A percentile compares a stretch with the other conserved stretches of the same genome.
Evolutionary conservation across 2,888 invertebrate species (phyloP).

Genomic region (Drosophila borealis): DNA sequence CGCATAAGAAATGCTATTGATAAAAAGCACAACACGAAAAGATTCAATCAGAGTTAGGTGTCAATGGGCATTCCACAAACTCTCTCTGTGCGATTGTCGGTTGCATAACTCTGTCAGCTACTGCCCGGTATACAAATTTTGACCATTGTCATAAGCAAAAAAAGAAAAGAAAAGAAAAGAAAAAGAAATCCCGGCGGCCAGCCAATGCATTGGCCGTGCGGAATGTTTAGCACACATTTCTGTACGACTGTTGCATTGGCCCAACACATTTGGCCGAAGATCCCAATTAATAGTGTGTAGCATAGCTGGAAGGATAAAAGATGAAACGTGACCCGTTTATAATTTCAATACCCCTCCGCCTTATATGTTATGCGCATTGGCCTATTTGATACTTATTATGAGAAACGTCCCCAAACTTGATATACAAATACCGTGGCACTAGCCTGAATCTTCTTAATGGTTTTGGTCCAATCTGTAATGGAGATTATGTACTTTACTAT

Average conservation of each 20-base stretch:
- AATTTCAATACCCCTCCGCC: constrained; percentile 34
- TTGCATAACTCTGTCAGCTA: constrained; percentile 84
- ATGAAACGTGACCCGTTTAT: constrained; percentile 33
- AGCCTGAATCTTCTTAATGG: constrained; percentile 85
- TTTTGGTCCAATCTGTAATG: constrained; percentile 85
- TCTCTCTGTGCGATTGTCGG: constrained; percentile 74
- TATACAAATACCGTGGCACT: constrained; percentile 78
- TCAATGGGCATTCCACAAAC: constrained; percentile 80
- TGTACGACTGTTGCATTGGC: constrained; percentile 79
- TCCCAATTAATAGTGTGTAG: constrained; percentile 56
- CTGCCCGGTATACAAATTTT: constrained; percentile 75
- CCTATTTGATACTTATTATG: constrained; percentile 6
- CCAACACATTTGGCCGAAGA: constrained; percentile 11
- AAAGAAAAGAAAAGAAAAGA: neutral
- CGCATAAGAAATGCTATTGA: constrained; percentile 45
- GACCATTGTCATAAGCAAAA: constrained; percentile 44
- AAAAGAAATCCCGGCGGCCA: constrained; percentile 27
- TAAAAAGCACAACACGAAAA: constrained; percentile 46
- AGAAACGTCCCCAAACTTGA: neutral
- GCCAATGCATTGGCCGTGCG: constrained; percentile 79
- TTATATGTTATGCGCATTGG: constrained; percentile 52
- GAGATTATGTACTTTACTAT: constrained; percentile 85
- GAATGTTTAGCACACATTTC: constrained; percentile 73
- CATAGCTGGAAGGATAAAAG: constrained; percentile 32
- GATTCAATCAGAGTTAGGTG: constrained; percentile 83